Percentiles rank a stretch among this genome's conserved stretches.
Conservation (phyloP, 2,113 vertebrate genomes). For the Tapirus terrestris region DNA sequence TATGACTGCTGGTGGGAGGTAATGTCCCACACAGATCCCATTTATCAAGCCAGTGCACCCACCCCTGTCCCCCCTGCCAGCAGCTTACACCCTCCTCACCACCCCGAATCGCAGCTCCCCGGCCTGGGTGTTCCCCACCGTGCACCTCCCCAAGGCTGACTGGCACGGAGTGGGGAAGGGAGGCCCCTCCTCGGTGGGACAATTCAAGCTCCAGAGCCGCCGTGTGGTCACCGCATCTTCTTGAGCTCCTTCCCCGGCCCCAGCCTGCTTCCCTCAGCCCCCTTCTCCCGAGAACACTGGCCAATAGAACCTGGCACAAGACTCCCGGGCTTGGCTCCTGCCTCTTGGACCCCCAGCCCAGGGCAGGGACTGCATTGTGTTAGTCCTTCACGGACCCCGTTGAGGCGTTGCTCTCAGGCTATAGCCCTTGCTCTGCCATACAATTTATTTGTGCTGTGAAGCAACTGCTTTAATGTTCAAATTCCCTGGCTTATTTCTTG, state of each 20-base stretch:
- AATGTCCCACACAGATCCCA: not conserved
- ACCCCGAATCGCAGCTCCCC: not conserved
- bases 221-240: not conserved
- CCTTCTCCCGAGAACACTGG: not conserved
- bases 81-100: not conserved
- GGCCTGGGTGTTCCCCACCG: not conserved
- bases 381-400: not conserved
- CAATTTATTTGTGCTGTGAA: not conserved
- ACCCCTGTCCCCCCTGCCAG: too few species aligned
- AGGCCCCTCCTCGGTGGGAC: fast-evolving
- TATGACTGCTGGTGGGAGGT: not conserved
- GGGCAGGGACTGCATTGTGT: not conserved
- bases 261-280: not conserved
- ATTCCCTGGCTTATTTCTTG: not conserved
- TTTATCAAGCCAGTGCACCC: too few species aligned
- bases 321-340: not conserved
- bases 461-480: not conserved
- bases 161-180: fast-evolving
- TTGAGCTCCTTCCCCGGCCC: not conserved
- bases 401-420: not conserved
- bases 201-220: not conserved
- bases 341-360: not conserved
- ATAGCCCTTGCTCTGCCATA: too few species aligned
- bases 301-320: too few species aligned
- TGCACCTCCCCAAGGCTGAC: not conserved